These are phyloP conservation scores for Eumerus sabulonum DNA, from an alignment of 2,888 invertebrate species.

Conservation along the genomic window DNA sequence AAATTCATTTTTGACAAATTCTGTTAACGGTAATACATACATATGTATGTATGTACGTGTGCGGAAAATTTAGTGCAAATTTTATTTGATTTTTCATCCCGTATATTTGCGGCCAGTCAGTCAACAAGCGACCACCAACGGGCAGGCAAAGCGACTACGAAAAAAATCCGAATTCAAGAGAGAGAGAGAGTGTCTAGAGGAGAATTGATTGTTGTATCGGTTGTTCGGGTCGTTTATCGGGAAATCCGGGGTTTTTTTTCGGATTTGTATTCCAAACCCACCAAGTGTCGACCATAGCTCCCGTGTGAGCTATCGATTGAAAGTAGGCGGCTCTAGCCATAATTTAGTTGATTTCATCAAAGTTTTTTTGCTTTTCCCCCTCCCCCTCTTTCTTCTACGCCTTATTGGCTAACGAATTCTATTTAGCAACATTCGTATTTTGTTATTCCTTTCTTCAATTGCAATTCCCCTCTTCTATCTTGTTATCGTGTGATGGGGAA, in stretches of 20 bases:
- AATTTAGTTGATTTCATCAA: too few relatives aligned
- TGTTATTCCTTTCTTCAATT: too few relatives aligned
- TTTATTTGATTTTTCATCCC: slow-evolving; percentile 22
- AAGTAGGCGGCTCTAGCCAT: too few relatives aligned
- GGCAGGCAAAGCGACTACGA: slow-evolving; percentile 44
- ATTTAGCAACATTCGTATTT: too few relatives aligned
- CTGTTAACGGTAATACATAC: slow-evolving; percentile 28
- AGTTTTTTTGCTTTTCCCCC: too few relatives aligned
- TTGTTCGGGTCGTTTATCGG: slow-evolving; percentile 20
- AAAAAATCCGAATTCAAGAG: too few relatives aligned
- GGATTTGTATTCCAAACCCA: slow-evolving; percentile 10
- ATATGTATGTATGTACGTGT: too few relatives aligned
- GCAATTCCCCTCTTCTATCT: too few relatives aligned
- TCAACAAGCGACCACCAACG: slow-evolving; percentile 24
- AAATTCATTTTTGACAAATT: slow-evolving; percentile 62
- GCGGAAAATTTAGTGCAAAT: slow-evolving; percentile 39
- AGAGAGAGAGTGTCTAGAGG: too few relatives aligned
- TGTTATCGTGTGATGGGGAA: slow-evolving; percentile 45
- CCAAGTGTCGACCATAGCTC: too few relatives aligned
- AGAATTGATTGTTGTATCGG: slow-evolving; percentile 1
- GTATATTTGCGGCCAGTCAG: slow-evolving; percentile 6
- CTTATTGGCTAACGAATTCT: too few relatives aligned
- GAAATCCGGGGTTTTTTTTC: slow-evolving; percentile 10
- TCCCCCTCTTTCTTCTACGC: slow-evolving; percentile 1
- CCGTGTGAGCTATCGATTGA: too few relatives aligned